These are phyloP conservation scores for Tetragonula clypearis DNA, from an alignment of 1,140 invertebrate species.

Conservation along the genomic window DNA sequence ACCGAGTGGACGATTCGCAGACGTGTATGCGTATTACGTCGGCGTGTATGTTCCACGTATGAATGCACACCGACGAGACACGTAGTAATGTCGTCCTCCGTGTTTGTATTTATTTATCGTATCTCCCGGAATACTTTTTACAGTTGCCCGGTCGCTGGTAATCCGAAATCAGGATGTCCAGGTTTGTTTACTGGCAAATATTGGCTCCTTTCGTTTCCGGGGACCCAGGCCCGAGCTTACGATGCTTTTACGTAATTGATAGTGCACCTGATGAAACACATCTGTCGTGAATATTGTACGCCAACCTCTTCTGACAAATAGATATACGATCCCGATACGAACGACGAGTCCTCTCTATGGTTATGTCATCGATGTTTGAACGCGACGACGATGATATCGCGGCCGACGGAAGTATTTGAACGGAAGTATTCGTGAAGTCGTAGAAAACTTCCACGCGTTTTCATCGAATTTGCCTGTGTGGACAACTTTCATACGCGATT, in stretches of 20 bases:
- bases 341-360: not conserved
- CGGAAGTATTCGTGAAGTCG: too few relatives aligned
- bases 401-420: too few relatives aligned
- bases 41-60: not conserved
- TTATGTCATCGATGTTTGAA: not conserved
- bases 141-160: constrained; percentile 18
- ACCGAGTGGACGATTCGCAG: not conserved
- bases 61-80: too few relatives aligned
- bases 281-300: constrained; percentile 36
- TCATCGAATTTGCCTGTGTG: too few relatives aligned
- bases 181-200: constrained; percentile 47
- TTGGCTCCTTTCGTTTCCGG: constrained; percentile 39
- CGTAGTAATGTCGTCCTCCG: not conserved
- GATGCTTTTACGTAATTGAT: constrained; percentile 52
- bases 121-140: constrained; percentile 43
- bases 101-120: constrained; percentile 59
- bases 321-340: not conserved
- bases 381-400: not conserved
- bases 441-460: too few relatives aligned
- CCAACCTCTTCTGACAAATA: not conserved
- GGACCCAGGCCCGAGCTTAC: not conserved
- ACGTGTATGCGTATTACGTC: too few relatives aligned
- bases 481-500: too few relatives aligned
- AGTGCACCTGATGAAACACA: constrained; percentile 26
- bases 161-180: constrained; percentile 49